Conservation (phyloP, 2,888 invertebrate species). For the Ypsolopha sequella region DNA sequence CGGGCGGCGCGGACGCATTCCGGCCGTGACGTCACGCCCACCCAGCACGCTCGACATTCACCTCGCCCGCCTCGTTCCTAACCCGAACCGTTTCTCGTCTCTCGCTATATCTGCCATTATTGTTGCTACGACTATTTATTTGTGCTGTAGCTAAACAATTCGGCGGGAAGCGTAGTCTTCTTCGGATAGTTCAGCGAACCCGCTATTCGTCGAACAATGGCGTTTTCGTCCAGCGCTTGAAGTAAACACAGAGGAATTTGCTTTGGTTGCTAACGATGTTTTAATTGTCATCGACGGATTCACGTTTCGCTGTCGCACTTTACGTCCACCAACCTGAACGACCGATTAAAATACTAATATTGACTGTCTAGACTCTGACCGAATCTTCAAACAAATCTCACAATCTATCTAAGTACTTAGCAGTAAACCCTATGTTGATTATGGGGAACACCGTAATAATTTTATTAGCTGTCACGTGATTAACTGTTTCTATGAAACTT, state of each 20-base stretch:
- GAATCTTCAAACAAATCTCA: too few species aligned
- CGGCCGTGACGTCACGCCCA: constrained; percentile 68
- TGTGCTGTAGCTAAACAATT: constrained; percentile 27
- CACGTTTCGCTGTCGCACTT: constrained; percentile 18
- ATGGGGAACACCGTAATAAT: too few species aligned
- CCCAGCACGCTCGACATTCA: constrained; percentile 64
- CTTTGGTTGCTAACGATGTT: constrained; percentile 28
- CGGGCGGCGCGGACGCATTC: constrained; percentile 58
- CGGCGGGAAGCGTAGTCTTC: constrained; percentile 14
- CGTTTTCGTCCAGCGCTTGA: constrained; percentile 20
- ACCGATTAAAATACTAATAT: too few species aligned
- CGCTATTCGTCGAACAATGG: constrained; percentile 15
- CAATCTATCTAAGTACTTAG: too few species aligned
- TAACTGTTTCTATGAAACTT: too few species aligned
- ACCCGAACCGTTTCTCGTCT: constrained; percentile 31
- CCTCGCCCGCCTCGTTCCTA: constrained; percentile 30
- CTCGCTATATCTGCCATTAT: constrained; percentile 47
- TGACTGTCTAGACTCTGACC: too few species aligned
- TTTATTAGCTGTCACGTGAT: too few species aligned
- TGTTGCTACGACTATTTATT: constrained; percentile 47
- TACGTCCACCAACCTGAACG: too few species aligned
- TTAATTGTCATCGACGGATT: constrained; percentile 24
- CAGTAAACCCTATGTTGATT: too few species aligned
- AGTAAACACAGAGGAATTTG: constrained; percentile 26
- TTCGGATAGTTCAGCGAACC: constrained; percentile 26